Conservation (phyloP, 2,888 invertebrate species). For the Aproaerema taeniolella region DNA sequence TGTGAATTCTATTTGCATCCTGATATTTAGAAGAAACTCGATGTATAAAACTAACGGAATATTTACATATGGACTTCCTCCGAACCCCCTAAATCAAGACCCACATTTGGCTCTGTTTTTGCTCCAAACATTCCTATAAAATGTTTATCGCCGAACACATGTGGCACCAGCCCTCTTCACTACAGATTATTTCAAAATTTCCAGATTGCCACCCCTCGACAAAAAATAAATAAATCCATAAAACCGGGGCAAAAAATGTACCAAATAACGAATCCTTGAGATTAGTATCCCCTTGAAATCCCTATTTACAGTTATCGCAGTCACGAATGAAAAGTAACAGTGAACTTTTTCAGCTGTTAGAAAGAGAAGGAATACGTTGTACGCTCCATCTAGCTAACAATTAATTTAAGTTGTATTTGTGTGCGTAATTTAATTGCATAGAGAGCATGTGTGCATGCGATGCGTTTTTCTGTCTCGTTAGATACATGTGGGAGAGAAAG, state of each 20-base stretch:
- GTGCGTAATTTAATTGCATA: constrained; percentile 31
- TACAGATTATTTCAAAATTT: constrained; percentile 71
- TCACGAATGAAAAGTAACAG: constrained; percentile 26
- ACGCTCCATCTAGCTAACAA: not conserved
- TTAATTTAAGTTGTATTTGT: constrained; percentile 16
- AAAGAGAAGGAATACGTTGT: constrained; percentile 19
- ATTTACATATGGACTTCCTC: constrained; percentile 47
- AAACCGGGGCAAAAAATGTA: constrained; percentile 57
- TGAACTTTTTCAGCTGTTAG: constrained; percentile 28
- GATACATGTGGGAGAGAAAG: constrained; percentile 3
- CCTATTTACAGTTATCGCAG: constrained; percentile 58
- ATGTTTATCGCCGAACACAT: constrained; percentile 75
- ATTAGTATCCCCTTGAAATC: constrained; percentile 68
- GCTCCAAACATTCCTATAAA: constrained; percentile 73
- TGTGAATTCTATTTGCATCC: too few relatives aligned
- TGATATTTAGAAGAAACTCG: too few relatives aligned
- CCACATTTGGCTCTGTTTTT: constrained; percentile 73
- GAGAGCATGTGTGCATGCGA: constrained; percentile 10
- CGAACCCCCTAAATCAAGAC: constrained; percentile 54
- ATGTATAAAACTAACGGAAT: too few relatives aligned
- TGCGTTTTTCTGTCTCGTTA: constrained; percentile 20
- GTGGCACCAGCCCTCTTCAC: constrained; percentile 62
- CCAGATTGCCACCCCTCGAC: constrained; percentile 74
- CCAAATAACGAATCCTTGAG: constrained; percentile 64
- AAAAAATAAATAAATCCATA: constrained; percentile 75